Percentiles rank a stretch among this genome's conserved stretches.
Conservation (phyloP, 2,888 invertebrate species). For the Plagodis dolabraria region DNA sequence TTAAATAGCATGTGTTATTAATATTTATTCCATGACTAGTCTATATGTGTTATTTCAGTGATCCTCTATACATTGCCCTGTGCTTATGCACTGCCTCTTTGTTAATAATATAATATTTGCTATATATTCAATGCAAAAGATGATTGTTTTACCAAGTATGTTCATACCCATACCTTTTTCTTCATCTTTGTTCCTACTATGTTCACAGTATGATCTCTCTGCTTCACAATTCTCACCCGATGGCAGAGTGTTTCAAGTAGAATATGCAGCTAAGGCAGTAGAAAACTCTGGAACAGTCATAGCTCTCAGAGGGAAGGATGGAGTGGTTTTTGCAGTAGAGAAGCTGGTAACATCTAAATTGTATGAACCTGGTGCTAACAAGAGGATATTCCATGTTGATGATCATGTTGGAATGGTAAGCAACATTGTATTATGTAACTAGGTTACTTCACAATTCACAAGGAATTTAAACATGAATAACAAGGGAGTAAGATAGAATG, state of each 20-base stretch:
- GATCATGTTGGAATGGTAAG: slow-evolving; percentile 96
- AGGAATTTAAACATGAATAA: too few species aligned
- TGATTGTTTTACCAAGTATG: too few species aligned
- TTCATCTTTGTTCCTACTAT: slow-evolving; percentile 1
- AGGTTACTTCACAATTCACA: too few species aligned
- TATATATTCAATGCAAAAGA: too few species aligned
- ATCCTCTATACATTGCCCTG: too few species aligned
- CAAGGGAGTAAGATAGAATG: too few species aligned
- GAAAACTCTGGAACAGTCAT: slow-evolving; percentile 99
- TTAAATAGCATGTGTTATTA: too few species aligned
- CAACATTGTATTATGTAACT: slow-evolving; percentile 10
- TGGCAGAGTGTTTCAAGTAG: slow-evolving; percentile 99
- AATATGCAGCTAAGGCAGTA: slow-evolving; percentile 99
- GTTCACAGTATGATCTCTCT: slow-evolving; percentile 97
- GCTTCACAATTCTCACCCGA: slow-evolving; percentile 99
- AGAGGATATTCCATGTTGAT: slow-evolving; percentile 96
- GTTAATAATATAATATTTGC: too few species aligned
- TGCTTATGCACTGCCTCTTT: too few species aligned
- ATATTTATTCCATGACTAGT: too few species aligned
- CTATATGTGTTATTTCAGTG: too few species aligned
- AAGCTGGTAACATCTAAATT: slow-evolving; percentile 97
- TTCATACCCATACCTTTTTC: too few species aligned
- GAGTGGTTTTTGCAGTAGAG: slow-evolving; percentile 98
- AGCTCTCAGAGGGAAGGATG: slow-evolving; percentile 97
- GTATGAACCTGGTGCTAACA: slow-evolving; percentile 96